phyloP scores from a whole-genome alignment of 2,888 invertebrate species.

The Amorpha juglandis region DNA sequence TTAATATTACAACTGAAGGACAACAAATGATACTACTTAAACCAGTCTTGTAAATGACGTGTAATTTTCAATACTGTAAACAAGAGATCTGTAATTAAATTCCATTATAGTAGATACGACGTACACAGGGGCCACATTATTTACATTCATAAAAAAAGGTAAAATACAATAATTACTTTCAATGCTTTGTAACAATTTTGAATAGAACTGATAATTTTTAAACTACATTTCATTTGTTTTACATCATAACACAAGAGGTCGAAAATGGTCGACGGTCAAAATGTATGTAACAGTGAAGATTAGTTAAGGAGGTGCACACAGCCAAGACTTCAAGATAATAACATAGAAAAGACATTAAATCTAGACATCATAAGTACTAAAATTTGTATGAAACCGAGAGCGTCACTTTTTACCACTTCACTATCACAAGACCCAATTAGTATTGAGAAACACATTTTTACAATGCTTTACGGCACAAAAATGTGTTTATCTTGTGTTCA shows the following conservation, averaged over 20 bases:
- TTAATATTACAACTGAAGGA: background rate
- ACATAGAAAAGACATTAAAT: too few relatives aligned
- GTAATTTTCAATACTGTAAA: constrained; percentile 83
- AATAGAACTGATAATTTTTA: constrained; percentile 7
- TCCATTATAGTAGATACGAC: constrained; percentile 54
- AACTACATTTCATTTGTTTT: constrained; percentile 13
- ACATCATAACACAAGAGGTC: constrained; percentile 8
- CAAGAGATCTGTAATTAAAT: constrained; percentile 76
- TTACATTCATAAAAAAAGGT: background rate
- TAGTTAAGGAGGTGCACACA: too few relatives aligned
- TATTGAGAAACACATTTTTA: too few relatives aligned
- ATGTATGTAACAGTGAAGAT: background rate
- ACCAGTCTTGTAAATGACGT: constrained; percentile 82
- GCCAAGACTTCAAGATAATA: background rate
- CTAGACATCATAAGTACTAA: too few relatives aligned
- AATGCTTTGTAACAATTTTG: constrained; percentile 21
- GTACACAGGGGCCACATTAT: constrained; percentile 41
- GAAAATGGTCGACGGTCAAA: constrained; percentile 2
- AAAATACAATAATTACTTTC: constrained; percentile 4
- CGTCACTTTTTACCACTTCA: too few relatives aligned
- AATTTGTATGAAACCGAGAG: too few relatives aligned
- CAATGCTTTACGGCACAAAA: too few relatives aligned
- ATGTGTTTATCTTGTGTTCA: too few relatives aligned
- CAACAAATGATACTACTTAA: constrained; percentile 87
- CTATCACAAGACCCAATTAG: too few relatives aligned